Evolutionary conservation across 2,888 invertebrate genomes (phyloP).

Genomic region (Entomobrya proxima): DNA sequence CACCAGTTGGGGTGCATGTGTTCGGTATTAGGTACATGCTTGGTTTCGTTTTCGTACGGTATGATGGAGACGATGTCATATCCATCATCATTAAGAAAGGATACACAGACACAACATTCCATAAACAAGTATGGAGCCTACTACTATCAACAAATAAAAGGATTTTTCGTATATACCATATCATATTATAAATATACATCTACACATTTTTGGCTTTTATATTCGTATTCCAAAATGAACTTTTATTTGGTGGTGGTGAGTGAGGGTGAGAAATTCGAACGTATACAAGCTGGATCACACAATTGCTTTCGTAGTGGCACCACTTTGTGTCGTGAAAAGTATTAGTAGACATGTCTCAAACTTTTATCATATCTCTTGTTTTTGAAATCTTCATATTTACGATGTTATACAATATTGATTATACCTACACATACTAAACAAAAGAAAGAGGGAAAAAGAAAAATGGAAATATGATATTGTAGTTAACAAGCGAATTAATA

Average conservation of each 20-base stretch:
- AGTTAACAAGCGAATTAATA: slow-evolving; percentile 54
- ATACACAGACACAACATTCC: slow-evolving; percentile 41
- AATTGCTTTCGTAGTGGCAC: slow-evolving; percentile 37
- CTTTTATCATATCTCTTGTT: background rate
- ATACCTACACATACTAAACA: background rate
- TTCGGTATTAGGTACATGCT: slow-evolving; percentile 40
- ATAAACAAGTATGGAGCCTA: slow-evolving; percentile 18
- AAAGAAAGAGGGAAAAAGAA: slow-evolving; percentile 3
- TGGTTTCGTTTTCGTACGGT: slow-evolving; percentile 50
- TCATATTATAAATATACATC: background rate
- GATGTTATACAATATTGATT: slow-evolving; percentile 12
- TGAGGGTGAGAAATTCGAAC: slow-evolving; percentile 60
- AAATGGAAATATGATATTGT: slow-evolving; percentile 37
- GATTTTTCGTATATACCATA: background rate
- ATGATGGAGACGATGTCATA: slow-evolving; percentile 62
- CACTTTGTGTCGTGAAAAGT: slow-evolving; percentile 48
- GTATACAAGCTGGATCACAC: slow-evolving; percentile 8
- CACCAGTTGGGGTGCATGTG: slow-evolving; percentile 57
- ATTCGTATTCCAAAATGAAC: background rate
- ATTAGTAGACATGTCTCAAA: slow-evolving; percentile 30
- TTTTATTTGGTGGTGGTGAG: background rate
- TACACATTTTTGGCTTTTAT: background rate
- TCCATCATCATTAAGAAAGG: slow-evolving; percentile 63
- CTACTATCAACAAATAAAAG: background rate
- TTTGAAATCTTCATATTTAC: background rate